phyloP scores from a whole-genome alignment of 92 coral and sea anemone species.

The Epizoanthus ramosus region DNA sequence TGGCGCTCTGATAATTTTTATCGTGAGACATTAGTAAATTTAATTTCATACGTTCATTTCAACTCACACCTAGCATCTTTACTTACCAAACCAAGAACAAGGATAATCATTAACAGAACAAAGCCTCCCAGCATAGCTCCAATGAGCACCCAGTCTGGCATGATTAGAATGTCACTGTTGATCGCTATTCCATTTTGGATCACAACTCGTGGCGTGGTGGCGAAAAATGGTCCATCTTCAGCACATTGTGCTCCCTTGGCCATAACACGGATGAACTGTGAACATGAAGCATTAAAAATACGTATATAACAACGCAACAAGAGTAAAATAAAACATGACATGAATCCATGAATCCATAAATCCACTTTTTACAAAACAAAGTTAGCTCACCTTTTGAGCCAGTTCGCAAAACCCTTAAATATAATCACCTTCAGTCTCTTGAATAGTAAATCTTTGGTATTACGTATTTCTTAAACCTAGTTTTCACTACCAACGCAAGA shows the following conservation, averaged over 20 bases:
- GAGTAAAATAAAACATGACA: background rate
- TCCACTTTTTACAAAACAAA: too few relatives aligned
- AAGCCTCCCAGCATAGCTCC: slow-evolving; percentile 95
- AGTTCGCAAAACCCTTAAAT: too few relatives aligned
- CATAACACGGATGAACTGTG: slow-evolving; percentile 95
- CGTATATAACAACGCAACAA: background rate
- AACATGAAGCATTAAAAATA: background rate
- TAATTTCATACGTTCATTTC: too few relatives aligned
- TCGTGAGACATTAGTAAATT: too few relatives aligned
- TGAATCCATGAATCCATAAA: background rate
- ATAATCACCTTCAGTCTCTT: too few relatives aligned
- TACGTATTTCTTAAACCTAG: too few relatives aligned
- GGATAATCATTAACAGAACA: slow-evolving; percentile 72
- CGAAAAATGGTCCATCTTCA: slow-evolving; percentile 94
- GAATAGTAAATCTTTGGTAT: too few relatives aligned
- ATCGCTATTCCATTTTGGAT: slow-evolving; percentile 95
- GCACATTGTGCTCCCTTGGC: slow-evolving; percentile 96
- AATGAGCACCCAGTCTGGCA: slow-evolving; percentile 98
- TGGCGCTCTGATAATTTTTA: too few relatives aligned
- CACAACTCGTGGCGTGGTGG: slow-evolving; percentile 92
- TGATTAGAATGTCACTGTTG: slow-evolving; percentile 80
- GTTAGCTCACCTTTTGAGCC: too few relatives aligned
- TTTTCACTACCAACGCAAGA: too few relatives aligned
- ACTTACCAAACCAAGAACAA: slow-evolving; percentile 87
- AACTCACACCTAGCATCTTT: background rate